A percentile compares a stretch with the other conserved stretches of the same genome.
Conservation (phyloP, 1,140 invertebrate species). For the Aphis craccivora region DNA sequence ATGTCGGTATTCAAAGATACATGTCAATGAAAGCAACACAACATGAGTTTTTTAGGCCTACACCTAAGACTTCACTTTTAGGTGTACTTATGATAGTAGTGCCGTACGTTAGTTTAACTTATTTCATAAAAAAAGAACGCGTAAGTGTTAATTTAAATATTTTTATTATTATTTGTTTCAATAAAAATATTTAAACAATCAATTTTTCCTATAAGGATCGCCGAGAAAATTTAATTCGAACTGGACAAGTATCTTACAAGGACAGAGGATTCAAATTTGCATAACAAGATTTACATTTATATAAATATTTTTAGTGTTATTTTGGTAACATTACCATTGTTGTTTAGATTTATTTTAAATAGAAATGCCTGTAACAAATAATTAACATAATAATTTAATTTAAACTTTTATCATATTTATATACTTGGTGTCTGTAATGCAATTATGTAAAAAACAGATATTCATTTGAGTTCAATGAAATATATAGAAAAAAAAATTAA, state of each 20-base stretch:
- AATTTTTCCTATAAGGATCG: slow-evolving; percentile 16
- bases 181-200: not conserved
- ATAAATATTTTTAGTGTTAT: slow-evolving; percentile 15
- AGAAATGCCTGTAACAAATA: not conserved
- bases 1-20: slow-evolving; percentile 44
- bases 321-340: not conserved
- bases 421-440: not conserved
- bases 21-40: slow-evolving; percentile 44
- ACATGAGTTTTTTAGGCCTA: slow-evolving; percentile 45
- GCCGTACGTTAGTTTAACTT: not conserved
- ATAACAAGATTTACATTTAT: slow-evolving; percentile 46
- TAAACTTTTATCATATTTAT: not conserved
- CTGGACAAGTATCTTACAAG: slow-evolving; percentile 43
- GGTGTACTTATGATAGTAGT: not conserved
- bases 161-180: not conserved
- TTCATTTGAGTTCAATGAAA: not conserved
- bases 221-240: slow-evolving; percentile 49
- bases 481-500: not conserved
- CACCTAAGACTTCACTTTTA: slow-evolving; percentile 22
- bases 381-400: not conserved
- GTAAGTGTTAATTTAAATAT: slow-evolving; percentile 25
- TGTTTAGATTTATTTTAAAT: slow-evolving; percentile 15
- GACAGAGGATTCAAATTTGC: slow-evolving; percentile 53
- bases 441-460: not conserved
- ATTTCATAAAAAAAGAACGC: slow-evolving; percentile 48